Percentiles rank a stretch among this genome's conserved stretches.
These are phyloP conservation scores for Drosophila equinoxialis DNA, from an alignment of 1,140 invertebrate species.

Conservation along the genomic window DNA sequence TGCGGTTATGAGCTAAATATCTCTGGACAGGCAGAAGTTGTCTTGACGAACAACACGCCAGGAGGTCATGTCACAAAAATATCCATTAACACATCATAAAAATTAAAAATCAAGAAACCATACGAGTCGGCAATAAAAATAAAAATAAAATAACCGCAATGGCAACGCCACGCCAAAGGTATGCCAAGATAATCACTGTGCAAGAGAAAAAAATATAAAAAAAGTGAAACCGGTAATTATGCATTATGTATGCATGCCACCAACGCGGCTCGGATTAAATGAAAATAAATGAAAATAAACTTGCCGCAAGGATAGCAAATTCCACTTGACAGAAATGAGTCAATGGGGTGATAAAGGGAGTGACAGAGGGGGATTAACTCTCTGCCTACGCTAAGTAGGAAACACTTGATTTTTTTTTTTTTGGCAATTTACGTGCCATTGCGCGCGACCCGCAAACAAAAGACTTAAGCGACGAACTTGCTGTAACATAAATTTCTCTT, in stretches of 20 bases:
- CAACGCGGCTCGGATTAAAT: slow-evolving; percentile 73
- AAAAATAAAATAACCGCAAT: slow-evolving; percentile 49
- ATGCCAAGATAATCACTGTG: slow-evolving; percentile 73
- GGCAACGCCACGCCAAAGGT: slow-evolving; percentile 60
- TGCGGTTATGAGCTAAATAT: slow-evolving; percentile 41
- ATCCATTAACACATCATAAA: slow-evolving; percentile 82
- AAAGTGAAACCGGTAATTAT: slow-evolving; percentile 82
- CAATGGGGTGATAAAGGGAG: background rate
- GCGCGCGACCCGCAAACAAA: slow-evolving; percentile 71
- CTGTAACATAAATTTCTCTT: slow-evolving; percentile 81
- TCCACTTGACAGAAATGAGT: slow-evolving; percentile 30
- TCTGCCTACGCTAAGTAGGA: slow-evolving; percentile 73
- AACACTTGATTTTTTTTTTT: slow-evolving; percentile 41
- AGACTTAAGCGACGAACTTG: slow-evolving; percentile 78
- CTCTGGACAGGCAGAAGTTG: slow-evolving; percentile 37
- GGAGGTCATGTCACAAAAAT: slow-evolving; percentile 80
- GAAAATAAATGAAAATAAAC: slow-evolving; percentile 36
- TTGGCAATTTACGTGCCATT: slow-evolving; percentile 75
- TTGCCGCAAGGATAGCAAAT: slow-evolving; percentile 59
- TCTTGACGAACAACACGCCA: slow-evolving; percentile 65
- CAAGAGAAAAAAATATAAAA: slow-evolving; percentile 27
- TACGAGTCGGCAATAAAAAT: slow-evolving; percentile 69
- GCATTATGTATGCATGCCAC: slow-evolving; percentile 81
- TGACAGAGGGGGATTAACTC: slow-evolving; percentile 18
- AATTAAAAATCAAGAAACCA: slow-evolving; percentile 81